Base-by-base conservation (phyloP, 2,888 invertebrate species). In the Hirtodrosophila histrioides region DNA sequence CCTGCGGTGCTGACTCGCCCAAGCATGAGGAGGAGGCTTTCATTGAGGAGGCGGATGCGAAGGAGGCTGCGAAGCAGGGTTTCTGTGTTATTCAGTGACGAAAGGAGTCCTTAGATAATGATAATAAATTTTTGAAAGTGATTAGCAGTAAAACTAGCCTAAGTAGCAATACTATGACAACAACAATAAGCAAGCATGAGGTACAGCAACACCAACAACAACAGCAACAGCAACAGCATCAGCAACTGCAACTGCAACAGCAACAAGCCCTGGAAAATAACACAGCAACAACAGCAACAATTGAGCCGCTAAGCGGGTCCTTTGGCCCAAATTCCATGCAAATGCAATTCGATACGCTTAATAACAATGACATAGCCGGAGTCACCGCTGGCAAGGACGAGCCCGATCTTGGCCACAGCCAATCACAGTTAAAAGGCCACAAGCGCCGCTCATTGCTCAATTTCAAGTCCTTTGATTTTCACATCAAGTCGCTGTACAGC, bases 31-130 rank as follows among this genome's bases (percentile, higher is more conserved):
- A 93, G 81, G 90, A 90, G 77, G 86, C 89, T 48, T 87, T 89
- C 53, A 92, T 93, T 71, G 93, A 94, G 67, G 89, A 90, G 78
- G 89, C 90, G 73, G 94, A 94, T 88, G 93, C 93, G 82, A 94
- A 94, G 91, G 94, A 94, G 81, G 93, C 93, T 89, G 94, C 94
- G 89, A 95, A 94, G 92, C 92, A 94, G 90, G 94, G 94, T 46
- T 95, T 95, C 91, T 95, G 95, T 92, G 94, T 94, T 92, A 94
- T 95, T 92, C 95, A 95, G 94, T 95, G 95, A 95, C 94, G 93
- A 93, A 93, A 93, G 92, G 93, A 93, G 92, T 93, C 92, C 93
- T 92, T 92, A 92, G 92, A 92, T 89, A 91, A 88, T 88, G 90
- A 91, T 92, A 92, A 92, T 91, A 92, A 92, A 92, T 92, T 92